Base-by-base conservation (phyloP, 1,140 invertebrate species). In the Zaprionus camerounensis region DNA sequence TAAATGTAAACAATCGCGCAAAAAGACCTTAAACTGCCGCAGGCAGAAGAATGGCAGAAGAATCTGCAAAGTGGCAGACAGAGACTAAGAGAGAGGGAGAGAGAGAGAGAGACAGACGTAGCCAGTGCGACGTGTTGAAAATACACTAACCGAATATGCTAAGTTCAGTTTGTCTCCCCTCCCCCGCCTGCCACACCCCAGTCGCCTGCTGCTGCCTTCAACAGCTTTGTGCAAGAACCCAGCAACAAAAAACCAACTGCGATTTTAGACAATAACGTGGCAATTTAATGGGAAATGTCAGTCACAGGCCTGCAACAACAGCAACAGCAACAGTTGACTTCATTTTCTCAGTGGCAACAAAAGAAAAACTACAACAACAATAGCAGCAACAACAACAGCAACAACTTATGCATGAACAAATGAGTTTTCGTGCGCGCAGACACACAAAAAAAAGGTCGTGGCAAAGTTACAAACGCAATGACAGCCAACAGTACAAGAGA, bases 231-330 rank as follows among this genome's bases (percentile, higher is more conserved):
- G 20, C 63, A 72, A 77, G 70, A 78, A 78, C 63, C 72, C 69
- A 71, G 41, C 41, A 17, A n/a, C n/a, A 17, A 49, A 62, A 36
- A 22, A 56, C 17, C 24, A 44, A 59, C 58, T 49, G 62, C 49
- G 53, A 22, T 57, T 73, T 76, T 78, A 84, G 76, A 78, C 78
- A 78, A 84, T 84, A 87, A 83, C 84, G 65, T 81, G 81, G 84
- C 84, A 80, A 76, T 84, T 78, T 88, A 88, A 88, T 88, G 84
- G 84, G 84, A 88, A 88, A 88, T 88, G 84, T 90, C 84, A 88
- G 84, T 88, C 85, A 82, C 69, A 86, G 74, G 65, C 72, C 62
- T 67, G 70, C 78, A 71, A 58, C 67, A 70, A 62, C 64, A 58
- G 20, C 56, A 55, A 41, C 56, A 80, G 69, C 78, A 64, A 64